Percentiles rank a stretch among this genome's conserved stretches.
These are phyloP conservation scores for Callionymus lyra DNA, from an alignment of 2,113 vertebrate genomes.

Conservation along the genomic window DNA sequence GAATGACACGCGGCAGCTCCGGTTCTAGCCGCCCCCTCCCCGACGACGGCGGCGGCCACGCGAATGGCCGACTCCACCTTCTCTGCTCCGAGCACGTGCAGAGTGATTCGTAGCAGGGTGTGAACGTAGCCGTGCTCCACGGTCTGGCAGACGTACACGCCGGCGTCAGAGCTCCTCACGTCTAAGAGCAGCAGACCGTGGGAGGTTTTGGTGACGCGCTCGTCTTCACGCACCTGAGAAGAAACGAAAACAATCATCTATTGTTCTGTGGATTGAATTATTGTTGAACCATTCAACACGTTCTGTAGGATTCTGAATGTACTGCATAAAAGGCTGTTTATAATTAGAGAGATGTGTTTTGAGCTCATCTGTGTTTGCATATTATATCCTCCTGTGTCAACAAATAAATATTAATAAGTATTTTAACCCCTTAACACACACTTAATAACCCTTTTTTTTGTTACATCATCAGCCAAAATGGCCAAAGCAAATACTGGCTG, in stretches of 20 bases:
- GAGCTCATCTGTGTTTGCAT: no score
- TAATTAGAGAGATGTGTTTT: no score
- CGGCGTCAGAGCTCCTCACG: constrained; percentile 73
- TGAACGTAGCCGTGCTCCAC: constrained; percentile 88
- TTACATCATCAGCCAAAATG: no score
- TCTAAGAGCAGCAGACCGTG: constrained; percentile 84
- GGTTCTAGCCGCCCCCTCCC: constrained; percentile 30
- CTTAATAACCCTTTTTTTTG: no score
- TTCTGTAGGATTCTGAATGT: no score
- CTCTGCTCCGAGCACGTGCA: constrained; percentile 80
- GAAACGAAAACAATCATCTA: not conserved
- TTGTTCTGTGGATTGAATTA: no score
- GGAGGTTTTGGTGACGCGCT: constrained; percentile 78
- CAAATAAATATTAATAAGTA: no score
- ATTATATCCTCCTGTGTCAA: no score
- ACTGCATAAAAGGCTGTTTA: no score
- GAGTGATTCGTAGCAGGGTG: constrained; percentile 72
- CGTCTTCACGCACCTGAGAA: constrained; percentile 75
- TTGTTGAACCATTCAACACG: no score
- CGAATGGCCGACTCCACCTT: constrained; percentile 69
- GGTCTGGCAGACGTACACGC: constrained; percentile 87
- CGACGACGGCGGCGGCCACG: constrained; percentile 53
- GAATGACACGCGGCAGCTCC: constrained; percentile 36
- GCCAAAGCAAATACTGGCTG: no score
- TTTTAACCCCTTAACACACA: no score